phyloP scores from a whole-genome alignment of 2,888 invertebrate species.

The Nymphalis c-album region DNA sequence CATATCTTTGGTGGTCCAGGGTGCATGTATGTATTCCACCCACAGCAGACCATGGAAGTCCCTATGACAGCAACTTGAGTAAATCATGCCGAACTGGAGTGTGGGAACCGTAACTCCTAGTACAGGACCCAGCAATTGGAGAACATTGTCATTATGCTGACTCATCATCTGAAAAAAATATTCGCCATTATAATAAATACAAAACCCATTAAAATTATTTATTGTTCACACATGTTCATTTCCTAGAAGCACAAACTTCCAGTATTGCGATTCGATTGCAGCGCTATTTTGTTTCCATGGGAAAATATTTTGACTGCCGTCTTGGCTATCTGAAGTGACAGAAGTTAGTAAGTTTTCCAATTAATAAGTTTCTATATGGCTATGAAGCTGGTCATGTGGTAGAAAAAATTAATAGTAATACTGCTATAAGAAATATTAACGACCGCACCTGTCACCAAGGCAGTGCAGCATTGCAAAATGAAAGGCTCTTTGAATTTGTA shows the following conservation, averaged over 20 bases:
- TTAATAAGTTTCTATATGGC: too few species aligned
- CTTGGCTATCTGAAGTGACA: conserved; percentile 47
- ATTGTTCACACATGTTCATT: conserved; percentile 92
- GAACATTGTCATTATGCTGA: conserved; percentile 89
- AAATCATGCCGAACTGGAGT: conserved; percentile 95
- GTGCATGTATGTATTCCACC: conserved; percentile 94
- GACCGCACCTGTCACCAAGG: too few species aligned
- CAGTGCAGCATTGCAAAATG: too few species aligned
- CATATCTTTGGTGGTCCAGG: conserved; percentile 94
- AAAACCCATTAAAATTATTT: not conserved
- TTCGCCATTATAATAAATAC: not conserved
- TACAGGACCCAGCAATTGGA: conserved; percentile 90
- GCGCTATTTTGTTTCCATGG: conserved; percentile 16
- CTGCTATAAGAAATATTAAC: too few species aligned
- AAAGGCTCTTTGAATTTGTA: too few species aligned
- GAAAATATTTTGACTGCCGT: conserved; percentile 44
- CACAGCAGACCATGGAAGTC: conserved; percentile 96
- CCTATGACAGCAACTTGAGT: conserved; percentile 96
- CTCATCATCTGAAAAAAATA: conserved; percentile 81
- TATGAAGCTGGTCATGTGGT: too few species aligned
- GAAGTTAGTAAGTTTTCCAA: not conserved
- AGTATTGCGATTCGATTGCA: conserved; percentile 88
- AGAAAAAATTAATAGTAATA: too few species aligned
- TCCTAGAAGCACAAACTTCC: conserved; percentile 88
- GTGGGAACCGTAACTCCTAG: conserved; percentile 95